Evolutionary conservation across 2,888 invertebrate genomes (phyloP).

Genomic region (Drosophila tripunctata): DNA sequence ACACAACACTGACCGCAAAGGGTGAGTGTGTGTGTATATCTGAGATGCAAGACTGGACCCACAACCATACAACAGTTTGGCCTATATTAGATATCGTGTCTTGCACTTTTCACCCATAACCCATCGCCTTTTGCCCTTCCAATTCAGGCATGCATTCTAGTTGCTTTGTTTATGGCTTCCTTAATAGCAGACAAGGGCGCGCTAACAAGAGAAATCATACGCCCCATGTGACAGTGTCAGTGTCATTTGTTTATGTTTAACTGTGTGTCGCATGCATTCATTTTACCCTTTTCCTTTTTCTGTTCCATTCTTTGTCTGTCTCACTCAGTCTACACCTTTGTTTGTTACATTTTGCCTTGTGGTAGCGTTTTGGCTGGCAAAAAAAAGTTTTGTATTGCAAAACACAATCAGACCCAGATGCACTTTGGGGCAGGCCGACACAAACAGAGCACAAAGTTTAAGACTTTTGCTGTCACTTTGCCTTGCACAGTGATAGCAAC

Average conservation of each 20-base stretch:
- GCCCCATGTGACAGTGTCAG: conserved; percentile 65
- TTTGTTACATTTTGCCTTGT: conserved; percentile 24
- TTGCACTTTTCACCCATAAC: conserved; percentile 33
- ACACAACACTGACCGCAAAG: background rate
- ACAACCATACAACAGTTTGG: conserved; percentile 19
- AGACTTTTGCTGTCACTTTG: conserved; percentile 67
- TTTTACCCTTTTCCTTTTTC: background rate
- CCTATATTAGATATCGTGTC: conserved; percentile 44
- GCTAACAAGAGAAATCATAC: conserved; percentile 67
- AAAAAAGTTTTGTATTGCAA: conserved; percentile 71
- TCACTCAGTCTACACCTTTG: conserved; percentile 4
- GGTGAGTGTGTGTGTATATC: background rate
- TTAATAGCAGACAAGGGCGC: conserved; percentile 62
- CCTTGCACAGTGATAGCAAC: conserved; percentile 38
- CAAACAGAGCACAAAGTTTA: conserved; percentile 59
- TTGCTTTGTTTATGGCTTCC: conserved; percentile 51
- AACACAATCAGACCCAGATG: conserved; percentile 74
- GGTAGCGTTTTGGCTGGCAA: conserved; percentile 51
- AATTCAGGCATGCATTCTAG: conserved; percentile 1
- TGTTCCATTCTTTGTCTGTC: background rate
- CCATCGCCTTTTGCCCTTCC: background rate
- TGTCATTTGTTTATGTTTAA: conserved; percentile 57
- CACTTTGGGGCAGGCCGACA: conserved; percentile 54
- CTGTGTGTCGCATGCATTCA: conserved; percentile 26
- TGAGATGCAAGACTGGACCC: conserved; percentile 2